Percentiles rank a stretch among this genome's conserved stretches.
Conservation (phyloP, 1,140 invertebrate genomes). For the Zophobas morio region DNA sequence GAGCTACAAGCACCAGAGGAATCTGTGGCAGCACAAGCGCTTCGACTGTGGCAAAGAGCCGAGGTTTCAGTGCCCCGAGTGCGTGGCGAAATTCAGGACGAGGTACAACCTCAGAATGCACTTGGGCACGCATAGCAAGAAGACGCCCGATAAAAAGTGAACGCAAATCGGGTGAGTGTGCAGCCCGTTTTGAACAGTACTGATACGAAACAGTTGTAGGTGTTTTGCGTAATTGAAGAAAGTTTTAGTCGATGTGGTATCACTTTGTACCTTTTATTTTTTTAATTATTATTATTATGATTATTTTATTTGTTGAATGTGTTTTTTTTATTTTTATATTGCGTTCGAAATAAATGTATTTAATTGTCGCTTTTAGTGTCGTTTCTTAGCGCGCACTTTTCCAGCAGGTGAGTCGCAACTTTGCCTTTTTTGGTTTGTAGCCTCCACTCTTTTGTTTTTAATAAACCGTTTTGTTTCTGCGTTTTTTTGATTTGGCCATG, state of each 20-base stretch:
- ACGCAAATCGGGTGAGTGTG: too few relatives aligned
- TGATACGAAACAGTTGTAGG: too few relatives aligned
- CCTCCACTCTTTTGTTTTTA: constrained; percentile 26
- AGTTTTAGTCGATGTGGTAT: too few relatives aligned
- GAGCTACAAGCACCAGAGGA: constrained; percentile 47
- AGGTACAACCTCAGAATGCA: constrained; percentile 46
- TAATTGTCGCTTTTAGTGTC: constrained; percentile 5
- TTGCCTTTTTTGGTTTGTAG: constrained; percentile 10
- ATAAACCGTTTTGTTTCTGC: constrained; percentile 33
- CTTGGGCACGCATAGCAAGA: constrained; percentile 10
- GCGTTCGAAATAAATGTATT: not conserved
- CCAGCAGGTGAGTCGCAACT: not conserved
- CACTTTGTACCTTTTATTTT: not conserved
- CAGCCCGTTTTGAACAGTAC: too few relatives aligned
- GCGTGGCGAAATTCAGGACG: constrained; percentile 35
- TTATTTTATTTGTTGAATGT: too few relatives aligned
- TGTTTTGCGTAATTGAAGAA: too few relatives aligned
- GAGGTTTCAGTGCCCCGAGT: constrained; percentile 76
- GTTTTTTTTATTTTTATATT: too few relatives aligned
- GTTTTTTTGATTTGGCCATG: constrained; percentile 49
- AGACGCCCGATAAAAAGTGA: too few relatives aligned
- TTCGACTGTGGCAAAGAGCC: constrained; percentile 80
- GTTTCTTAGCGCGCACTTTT: too few relatives aligned
- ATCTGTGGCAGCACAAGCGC: constrained; percentile 41
- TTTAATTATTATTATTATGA: too few relatives aligned